phyloP scores from a whole-genome alignment of 2,113 vertebrate species.

The Microcebus tavaratra region DNA sequence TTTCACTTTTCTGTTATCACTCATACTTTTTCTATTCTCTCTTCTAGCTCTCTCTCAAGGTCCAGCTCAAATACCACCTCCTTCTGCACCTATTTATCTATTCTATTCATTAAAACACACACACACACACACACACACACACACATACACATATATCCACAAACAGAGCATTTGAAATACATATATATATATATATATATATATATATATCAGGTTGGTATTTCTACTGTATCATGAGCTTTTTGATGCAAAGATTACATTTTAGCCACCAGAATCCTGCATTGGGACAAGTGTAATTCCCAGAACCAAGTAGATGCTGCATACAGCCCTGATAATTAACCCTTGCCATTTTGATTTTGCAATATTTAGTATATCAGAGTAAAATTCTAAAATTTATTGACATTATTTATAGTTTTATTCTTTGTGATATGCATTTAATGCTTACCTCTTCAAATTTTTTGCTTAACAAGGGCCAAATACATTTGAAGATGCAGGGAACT shows the following conservation, averaged over 20 bases:
- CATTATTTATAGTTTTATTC: neutral
- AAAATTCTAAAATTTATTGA: neutral
- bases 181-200: neutral
- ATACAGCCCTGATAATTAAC: neutral
- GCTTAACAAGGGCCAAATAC: conserved; percentile 83
- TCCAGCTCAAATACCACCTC: neutral
- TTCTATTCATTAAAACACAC: neutral
- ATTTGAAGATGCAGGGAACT: conserved; percentile 88
- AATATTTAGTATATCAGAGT: neutral
- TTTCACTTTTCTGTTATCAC: neutral
- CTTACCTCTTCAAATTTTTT: conserved; percentile 31
- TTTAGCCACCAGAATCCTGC: neutral
- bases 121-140: neutral
- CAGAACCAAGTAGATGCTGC: neutral
- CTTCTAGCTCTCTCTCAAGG: neutral
- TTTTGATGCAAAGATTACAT: neutral
- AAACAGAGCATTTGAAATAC: neutral
- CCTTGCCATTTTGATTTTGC: neutral
- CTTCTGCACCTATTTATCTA: neutral
- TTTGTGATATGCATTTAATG: neutral
- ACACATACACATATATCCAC: accelerated
- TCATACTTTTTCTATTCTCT: neutral
- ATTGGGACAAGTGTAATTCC: neutral
- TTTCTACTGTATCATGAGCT: neutral
- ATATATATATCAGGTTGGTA: neutral